A percentile compares a stretch with the other conserved stretches of the same genome.
Conservation (phyloP, 2,888 invertebrate genomes). For the Synanthedon vespiformis region DNA sequence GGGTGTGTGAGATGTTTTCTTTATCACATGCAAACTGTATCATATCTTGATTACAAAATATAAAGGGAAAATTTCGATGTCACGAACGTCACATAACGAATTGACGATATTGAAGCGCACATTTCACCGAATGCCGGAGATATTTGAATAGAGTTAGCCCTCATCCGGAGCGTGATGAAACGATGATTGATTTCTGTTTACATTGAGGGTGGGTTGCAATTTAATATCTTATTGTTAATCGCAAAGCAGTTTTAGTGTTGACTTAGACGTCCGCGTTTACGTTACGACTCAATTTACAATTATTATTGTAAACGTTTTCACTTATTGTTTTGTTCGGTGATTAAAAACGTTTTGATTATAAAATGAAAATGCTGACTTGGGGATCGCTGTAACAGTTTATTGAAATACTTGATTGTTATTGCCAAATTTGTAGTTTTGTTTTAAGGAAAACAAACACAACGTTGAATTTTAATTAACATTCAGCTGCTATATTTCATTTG, state of each 20-base stretch:
- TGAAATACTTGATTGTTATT: not conserved
- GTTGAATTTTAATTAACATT: no score
- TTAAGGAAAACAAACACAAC: no score
- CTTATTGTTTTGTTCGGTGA: constrained; percentile 40
- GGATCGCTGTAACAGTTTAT: not conserved
- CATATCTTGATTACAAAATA: no score
- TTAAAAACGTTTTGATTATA: constrained; percentile 16
- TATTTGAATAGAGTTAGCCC: constrained; percentile 65
- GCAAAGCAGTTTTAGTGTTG: constrained; percentile 30
- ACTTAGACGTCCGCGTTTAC: constrained; percentile 26
- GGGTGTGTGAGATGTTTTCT: no score
- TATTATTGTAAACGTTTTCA: constrained; percentile 47
- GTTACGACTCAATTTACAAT: constrained; percentile 38
- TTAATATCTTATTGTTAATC: constrained; percentile 69
- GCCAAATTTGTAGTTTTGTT: no score
- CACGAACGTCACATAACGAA: no score
- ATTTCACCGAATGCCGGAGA: constrained; percentile 29
- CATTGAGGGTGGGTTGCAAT: constrained; percentile 44
- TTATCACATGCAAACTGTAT: no score
- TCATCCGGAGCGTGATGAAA: constrained; percentile 45
- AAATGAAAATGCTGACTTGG: not conserved
- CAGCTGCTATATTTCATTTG: no score
- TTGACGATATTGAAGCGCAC: constrained; percentile 21
- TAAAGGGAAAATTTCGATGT: no score
- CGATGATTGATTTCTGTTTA: constrained; percentile 69